Base-by-base conservation (phyloP, 2,888 invertebrate genomes). In the Platypus cylindrus region DNA sequence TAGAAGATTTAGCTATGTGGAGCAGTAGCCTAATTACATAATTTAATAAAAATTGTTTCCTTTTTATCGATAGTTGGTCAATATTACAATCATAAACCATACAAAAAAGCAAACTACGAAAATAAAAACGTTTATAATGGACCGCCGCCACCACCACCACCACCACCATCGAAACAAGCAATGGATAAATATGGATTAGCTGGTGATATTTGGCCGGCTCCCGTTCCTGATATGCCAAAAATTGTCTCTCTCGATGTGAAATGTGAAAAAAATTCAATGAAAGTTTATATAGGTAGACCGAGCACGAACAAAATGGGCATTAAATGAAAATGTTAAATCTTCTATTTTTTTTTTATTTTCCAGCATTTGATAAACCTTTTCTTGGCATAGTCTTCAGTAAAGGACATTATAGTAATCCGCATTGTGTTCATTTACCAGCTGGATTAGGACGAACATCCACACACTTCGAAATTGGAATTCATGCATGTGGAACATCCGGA, bases 351-450 rank as follows among this genome's bases (percentile, higher is more conserved):
- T n/a, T 26, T 24, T 29, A 27, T 14, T 24, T 34, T 42, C 17
- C 12, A 42, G 43, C 86, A 44, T 91, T 91, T 54, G 90, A 91
- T 53, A 86, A 89, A 53, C 90, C 91, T 1, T 91, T 91, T 68
- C 87, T 84, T 51, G 91, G 91, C n/a, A 89, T 91, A 30, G 85
- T 91, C 23, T 91, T 91, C 67, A 89, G 87, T 42, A 91, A 91
- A 60, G 90, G 91, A 2, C 87, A 90, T 59, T 91, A 90, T 62
- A 87, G 86, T 48, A 89, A 91, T 55, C 79, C 83, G 34, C 86
- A 87, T 56, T 91, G 91, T 54, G 86, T 91, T 1, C 89, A 91
- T 59, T 62, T 91, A 40, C 89, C 89, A 5, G 86, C 90, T 2
- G 50, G 89, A 3, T 64, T 87, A 37, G 91, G 90, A 0, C 72